Evolutionary conservation across 2,888 invertebrate species (phyloP).

Genomic region (Nemotelus pantherinus): DNA sequence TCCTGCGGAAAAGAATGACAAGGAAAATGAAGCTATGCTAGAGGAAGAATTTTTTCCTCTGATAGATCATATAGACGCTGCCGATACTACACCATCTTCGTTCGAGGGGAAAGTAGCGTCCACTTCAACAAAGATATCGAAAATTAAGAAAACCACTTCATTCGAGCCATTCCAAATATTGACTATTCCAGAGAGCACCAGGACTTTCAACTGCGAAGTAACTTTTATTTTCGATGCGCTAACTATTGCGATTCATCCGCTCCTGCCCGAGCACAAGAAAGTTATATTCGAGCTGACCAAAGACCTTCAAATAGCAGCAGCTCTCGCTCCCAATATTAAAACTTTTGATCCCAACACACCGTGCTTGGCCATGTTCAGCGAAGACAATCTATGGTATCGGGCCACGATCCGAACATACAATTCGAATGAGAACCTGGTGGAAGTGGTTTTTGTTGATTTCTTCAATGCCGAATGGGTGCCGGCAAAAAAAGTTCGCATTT

Average conservation of each 20-base stretch:
- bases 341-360: slow-evolving; percentile 57
- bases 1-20: slow-evolving; percentile 52
- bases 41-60: background rate
- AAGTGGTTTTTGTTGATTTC: slow-evolving; percentile 79
- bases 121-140: slow-evolving; percentile 51
- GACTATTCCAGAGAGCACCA: slow-evolving; percentile 56
- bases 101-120: slow-evolving; percentile 60
- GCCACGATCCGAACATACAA: slow-evolving; percentile 70
- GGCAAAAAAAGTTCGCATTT: slow-evolving; percentile 65
- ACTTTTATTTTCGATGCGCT: slow-evolving; percentile 56
- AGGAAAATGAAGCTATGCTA: background rate
- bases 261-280: slow-evolving; percentile 61
- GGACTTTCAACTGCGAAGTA: slow-evolving; percentile 58
- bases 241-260: slow-evolving; percentile 58
- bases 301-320: slow-evolving; percentile 66
- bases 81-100: slow-evolving; percentile 56
- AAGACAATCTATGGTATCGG: slow-evolving; percentile 78
- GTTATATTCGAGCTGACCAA: slow-evolving; percentile 66
- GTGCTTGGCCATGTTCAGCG: slow-evolving; percentile 72
- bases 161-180: slow-evolving; percentile 48
- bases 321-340: slow-evolving; percentile 22
- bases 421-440: slow-evolving; percentile 64
- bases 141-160: slow-evolving; percentile 4
- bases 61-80: slow-evolving; percentile 45
- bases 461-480: slow-evolving; percentile 72